Conservation (phyloP, 2,888 invertebrate genomes). For the Callosobruchus maculatus region DNA sequence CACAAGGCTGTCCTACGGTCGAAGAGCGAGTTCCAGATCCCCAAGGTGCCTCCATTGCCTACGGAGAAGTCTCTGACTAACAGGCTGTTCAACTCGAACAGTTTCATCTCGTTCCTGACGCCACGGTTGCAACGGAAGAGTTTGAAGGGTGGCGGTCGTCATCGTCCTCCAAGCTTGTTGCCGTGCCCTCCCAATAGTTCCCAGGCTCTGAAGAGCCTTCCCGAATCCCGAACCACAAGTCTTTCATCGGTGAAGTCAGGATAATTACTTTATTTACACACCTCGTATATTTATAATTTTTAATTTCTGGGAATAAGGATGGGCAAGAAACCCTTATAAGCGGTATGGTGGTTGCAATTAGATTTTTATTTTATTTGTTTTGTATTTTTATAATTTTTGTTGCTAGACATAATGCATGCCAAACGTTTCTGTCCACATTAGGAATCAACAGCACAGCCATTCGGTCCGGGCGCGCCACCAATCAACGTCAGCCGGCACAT, state of each 20-base stretch:
- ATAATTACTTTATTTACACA: slow-evolving; percentile 5
- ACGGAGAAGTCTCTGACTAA: slow-evolving; percentile 29
- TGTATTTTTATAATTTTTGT: too few species aligned
- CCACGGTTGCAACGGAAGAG: slow-evolving; percentile 49
- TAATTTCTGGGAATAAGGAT: not conserved
- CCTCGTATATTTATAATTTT: not conserved
- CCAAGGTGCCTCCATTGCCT: slow-evolving; percentile 26
- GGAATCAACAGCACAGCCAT: not conserved
- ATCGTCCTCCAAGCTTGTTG: slow-evolving; percentile 26
- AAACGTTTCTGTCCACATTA: not conserved
- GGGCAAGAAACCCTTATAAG: not conserved
- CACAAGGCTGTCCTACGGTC: slow-evolving; percentile 38
- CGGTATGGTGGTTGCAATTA: not conserved
- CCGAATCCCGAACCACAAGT: slow-evolving; percentile 39
- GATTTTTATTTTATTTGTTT: not conserved
- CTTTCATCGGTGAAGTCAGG: slow-evolving; percentile 40
- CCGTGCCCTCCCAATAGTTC: slow-evolving; percentile 36
- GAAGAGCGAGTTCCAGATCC: slow-evolving; percentile 46
- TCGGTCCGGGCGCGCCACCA: not conserved
- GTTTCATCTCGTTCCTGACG: slow-evolving; percentile 58
- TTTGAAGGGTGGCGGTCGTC: slow-evolving; percentile 8
- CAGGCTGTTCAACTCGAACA: slow-evolving; percentile 38
- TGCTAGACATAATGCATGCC: not conserved
- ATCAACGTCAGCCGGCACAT: slow-evolving; percentile 11
- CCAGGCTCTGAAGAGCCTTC: slow-evolving; percentile 31